A percentile compares a stretch with the other conserved stretches of the same genome.
phyloP scores from a whole-genome alignment of 2,888 invertebrate genomes.

The Tipula unca region DNA sequence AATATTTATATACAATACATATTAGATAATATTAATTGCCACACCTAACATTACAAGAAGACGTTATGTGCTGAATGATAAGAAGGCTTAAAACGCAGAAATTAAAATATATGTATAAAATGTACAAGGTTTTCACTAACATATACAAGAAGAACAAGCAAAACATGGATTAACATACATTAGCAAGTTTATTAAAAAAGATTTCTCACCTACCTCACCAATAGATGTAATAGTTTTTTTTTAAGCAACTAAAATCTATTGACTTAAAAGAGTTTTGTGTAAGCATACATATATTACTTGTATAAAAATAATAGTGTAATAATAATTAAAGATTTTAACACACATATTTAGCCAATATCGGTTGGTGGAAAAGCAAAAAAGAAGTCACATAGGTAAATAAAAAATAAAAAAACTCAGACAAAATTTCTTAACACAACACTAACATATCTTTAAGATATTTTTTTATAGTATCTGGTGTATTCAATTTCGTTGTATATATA shows the following conservation, averaged over 20 bases:
- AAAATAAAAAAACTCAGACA: not conserved
- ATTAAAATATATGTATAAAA: not conserved
- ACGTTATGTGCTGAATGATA: not conserved
- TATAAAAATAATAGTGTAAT: not conserved
- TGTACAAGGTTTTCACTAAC: not conserved
- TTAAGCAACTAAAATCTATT: not conserved
- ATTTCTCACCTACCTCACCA: not conserved
- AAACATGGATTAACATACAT: not conserved
- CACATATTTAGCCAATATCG: not conserved
- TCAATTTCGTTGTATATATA: not conserved
- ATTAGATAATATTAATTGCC: not conserved
- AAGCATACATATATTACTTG: not conserved
- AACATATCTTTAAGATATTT: not conserved
- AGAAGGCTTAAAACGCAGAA: not conserved
- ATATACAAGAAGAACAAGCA: not conserved
- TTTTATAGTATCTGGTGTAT: not conserved
- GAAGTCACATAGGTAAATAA: not conserved
- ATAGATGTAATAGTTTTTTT: not conserved
- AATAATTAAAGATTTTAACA: not conserved
- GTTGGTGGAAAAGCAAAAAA: not conserved
- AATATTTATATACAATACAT: not conserved
- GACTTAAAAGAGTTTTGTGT: not conserved
- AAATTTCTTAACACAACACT: not conserved
- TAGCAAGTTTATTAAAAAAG: not conserved
- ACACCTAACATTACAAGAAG: not conserved